Evolutionary conservation across 2,797 vertebrate species (phyloP).

Genomic region (Rhadinocentrus ornatus): DNA sequence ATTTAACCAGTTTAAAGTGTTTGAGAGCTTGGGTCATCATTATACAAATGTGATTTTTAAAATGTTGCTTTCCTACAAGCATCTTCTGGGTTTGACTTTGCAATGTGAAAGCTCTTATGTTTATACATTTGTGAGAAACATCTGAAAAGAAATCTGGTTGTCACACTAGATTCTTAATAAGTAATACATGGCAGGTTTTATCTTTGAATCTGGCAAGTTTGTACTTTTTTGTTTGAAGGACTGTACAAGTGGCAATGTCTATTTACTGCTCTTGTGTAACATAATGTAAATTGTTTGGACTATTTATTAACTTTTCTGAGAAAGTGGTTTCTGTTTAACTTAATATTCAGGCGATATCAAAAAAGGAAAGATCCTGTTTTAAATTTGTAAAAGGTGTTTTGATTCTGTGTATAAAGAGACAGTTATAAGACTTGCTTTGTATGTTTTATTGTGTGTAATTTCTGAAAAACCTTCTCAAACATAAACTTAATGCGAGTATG

Average conservation of each 20-base stretch:
- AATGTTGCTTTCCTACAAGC: constrained; percentile 32
- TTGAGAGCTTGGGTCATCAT: constrained; percentile 37
- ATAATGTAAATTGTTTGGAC: constrained; percentile 94
- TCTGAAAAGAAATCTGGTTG: constrained; percentile 38
- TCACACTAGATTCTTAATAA: constrained; percentile 48
- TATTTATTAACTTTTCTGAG: constrained; percentile 94
- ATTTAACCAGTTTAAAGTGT: constrained; percentile 15
- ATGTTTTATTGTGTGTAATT: constrained; percentile 15
- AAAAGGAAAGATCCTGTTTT: constrained; percentile 82
- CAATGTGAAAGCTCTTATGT: constrained; percentile 39
- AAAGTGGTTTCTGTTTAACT: constrained; percentile 89
- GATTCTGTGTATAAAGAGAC: constrained; percentile 91
- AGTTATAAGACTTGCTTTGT: constrained; percentile 38
- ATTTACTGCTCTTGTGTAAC: constrained; percentile 92
- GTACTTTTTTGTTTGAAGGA: constrained; percentile 43
- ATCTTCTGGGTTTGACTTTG: constrained; percentile 38
- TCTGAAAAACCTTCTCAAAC: not conserved
- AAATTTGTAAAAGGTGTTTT: constrained; percentile 92
- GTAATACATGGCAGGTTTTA: constrained; percentile 50
- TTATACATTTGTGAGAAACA: constrained; percentile 29
- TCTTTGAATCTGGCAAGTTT: constrained; percentile 48
- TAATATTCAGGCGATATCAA: constrained; percentile 87
- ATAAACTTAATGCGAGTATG: not conserved
- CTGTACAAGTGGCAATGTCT: constrained; percentile 82
- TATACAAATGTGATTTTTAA: constrained; percentile 40